Conservation (phyloP, 2,113 vertebrate genomes). For the Colinus virginianus region DNA sequence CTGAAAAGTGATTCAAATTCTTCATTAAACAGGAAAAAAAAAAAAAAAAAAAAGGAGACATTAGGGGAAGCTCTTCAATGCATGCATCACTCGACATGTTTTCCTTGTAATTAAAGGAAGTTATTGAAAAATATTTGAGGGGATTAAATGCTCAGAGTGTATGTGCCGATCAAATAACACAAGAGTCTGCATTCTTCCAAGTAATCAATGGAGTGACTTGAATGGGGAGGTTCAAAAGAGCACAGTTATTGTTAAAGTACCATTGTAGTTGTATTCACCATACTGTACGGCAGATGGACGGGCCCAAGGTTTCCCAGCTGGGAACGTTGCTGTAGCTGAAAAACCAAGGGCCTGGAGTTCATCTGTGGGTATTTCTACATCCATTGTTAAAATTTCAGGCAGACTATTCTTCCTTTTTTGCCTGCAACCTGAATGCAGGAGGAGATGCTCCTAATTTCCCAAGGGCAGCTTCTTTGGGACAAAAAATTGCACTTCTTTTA, state of each 20-base stretch:
- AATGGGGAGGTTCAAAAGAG: conserved; percentile 53
- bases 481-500: not conserved
- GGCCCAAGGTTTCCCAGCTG: conserved; percentile 6
- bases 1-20: conserved; percentile 89
- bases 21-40: conserved; percentile 77
- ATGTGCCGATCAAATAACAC: conserved; percentile 72
- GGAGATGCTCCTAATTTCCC: not conserved
- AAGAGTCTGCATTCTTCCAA: conserved; percentile 70
- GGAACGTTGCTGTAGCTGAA: not conserved
- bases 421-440: not conserved
- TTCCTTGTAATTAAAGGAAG: conserved; percentile 89
- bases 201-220: conserved; percentile 63
- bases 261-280: conserved; percentile 21
- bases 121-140: conserved; percentile 90
- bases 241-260: conserved; percentile 47
- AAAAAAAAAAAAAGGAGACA: conserved; percentile 47
- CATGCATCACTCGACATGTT: conserved; percentile 75
- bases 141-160: conserved; percentile 83
- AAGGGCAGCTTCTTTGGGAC: not conserved
- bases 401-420: not conserved
- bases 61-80: conserved; percentile 74
- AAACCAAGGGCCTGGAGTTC: not conserved
- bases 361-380: not conserved
- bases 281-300: conserved; percentile 37
- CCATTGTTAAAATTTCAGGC: not conserved